Percentiles rank a stretch among this genome's conserved stretches.
phyloP scores from a whole-genome alignment of 2,888 invertebrate species.

The Syrphus vitripennis region DNA sequence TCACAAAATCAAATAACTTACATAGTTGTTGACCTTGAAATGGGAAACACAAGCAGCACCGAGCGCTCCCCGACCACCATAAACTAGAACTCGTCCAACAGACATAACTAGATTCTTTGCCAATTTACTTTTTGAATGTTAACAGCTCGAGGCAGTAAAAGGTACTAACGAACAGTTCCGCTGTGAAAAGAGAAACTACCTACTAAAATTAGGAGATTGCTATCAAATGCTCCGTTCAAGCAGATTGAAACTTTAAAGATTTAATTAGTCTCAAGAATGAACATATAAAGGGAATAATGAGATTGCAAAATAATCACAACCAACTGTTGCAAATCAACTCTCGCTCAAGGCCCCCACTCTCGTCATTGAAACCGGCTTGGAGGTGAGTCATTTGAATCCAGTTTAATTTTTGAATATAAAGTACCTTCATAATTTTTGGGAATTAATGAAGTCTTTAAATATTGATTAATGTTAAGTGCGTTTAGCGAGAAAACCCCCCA shows the following conservation, averaged over 20 bases:
- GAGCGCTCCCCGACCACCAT: slow-evolving; percentile 97
- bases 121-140: slow-evolving; percentile 49
- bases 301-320: slow-evolving; percentile 36
- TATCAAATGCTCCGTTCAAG: not conserved
- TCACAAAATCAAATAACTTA: slow-evolving; percentile 81
- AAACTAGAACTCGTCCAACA: slow-evolving; percentile 90
- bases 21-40: slow-evolving; percentile 95
- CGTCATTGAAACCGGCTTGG: slow-evolving; percentile 6
- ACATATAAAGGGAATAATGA: slow-evolving; percentile 8
- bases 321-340: slow-evolving; percentile 63
- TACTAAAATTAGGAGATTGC: slow-evolving; percentile 17
- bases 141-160: slow-evolving; percentile 46
- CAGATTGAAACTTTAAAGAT: slow-evolving; percentile 8
- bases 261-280: slow-evolving; percentile 9
- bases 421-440: not conserved
- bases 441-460: not conserved
- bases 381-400: slow-evolving; percentile 31
- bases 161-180: slow-evolving; percentile 55
- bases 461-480: not conserved
- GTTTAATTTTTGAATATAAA: not conserved
- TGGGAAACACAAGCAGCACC: slow-evolving; percentile 93
- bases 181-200: slow-evolving; percentile 10
- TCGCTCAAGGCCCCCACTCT: slow-evolving; percentile 4
- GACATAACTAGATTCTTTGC: slow-evolving; percentile 80
- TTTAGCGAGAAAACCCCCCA: not conserved